Evolutionary conservation across 37 sponge, comb jelly and placozoan genomes (phyloP), one percentile per base, ranked within the genome.

Genomic region (Aplysina aerophoba): DNA sequence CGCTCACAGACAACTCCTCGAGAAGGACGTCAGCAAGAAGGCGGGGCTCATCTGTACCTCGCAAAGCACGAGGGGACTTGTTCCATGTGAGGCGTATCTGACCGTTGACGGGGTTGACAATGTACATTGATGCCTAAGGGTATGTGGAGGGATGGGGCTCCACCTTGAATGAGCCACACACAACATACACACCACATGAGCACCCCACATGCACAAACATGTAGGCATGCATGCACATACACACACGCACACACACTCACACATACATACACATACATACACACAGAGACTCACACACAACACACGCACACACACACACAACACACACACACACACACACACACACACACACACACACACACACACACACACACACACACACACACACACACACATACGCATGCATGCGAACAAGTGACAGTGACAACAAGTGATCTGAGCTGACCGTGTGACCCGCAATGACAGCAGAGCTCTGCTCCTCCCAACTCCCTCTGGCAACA

Each of bases 61-160:
- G 81, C 41, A 96, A 84, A 19, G 95, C 91, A 24, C 22, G 22
- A 16, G 85, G 37, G n/a, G 92, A 89, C 53, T 84, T 84, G 82
- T 95, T 91, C 34, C 83, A 75, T 0, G 89, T 92, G 55, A 95
- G 65, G 27, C 69, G 83, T 55, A 85, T 89, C 40, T 86, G 83
- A 0, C 81, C 96, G 38, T 83, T 86, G 28, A 89, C 73, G 16
- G 96, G 96, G 54, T 81, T 78, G 20, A 96, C 55, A 24, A 95
- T 83, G 80, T 61, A 87, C 20, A 41, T 34, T 3, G 90, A 82
- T 21, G 71, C 40, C 30, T 27, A 36, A 68, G 56, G 8, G 87
- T 57, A 20, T 30, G 25, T 27, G 84, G 60, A 41, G 79, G 68
- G 66, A 44, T 20, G 17, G 59, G 17, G 20, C 25, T 25, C 15